Conservation (phyloP, 2,113 vertebrate genomes). For the Varanus komodoensis region DNA sequence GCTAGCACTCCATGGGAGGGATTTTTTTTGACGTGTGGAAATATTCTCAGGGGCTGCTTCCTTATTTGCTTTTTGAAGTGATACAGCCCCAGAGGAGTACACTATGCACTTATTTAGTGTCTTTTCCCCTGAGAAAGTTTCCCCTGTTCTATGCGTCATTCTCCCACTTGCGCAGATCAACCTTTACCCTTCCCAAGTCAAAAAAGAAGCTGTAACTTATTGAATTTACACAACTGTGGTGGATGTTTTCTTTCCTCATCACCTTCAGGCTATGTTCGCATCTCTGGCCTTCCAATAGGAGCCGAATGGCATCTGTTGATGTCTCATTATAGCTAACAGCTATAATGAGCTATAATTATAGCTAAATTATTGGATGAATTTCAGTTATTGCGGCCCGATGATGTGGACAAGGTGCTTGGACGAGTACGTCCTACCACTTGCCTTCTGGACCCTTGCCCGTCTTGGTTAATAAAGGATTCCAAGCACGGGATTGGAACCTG, state of each 20-base stretch:
- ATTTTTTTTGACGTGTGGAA: background rate
- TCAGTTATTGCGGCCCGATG: too few species aligned
- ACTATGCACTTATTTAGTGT: background rate
- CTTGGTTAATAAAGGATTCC: too few species aligned
- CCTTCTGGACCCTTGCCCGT: too few species aligned
- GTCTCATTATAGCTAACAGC: too few species aligned
- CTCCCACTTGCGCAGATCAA: background rate
- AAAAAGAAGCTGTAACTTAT: background rate
- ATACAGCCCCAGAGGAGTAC: background rate
- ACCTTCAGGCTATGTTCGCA: background rate
- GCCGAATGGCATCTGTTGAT: background rate
- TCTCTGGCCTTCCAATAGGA: background rate
- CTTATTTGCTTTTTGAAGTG: background rate
- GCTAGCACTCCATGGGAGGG: background rate
- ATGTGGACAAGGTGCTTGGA: too few species aligned
- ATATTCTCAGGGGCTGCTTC: background rate
- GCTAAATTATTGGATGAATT: too few species aligned
- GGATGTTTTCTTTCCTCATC: background rate
- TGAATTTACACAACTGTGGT: background rate
- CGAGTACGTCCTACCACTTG: too few species aligned
- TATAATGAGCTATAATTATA: too few species aligned
- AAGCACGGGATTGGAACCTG: too few species aligned
- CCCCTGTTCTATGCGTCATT: background rate
- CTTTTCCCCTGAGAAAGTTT: background rate
- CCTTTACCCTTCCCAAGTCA: background rate